phyloP scores from a whole-genome alignment of 37 sponge, comb jelly and placozoan genomes.

The Theonella swinhoei region DNA sequence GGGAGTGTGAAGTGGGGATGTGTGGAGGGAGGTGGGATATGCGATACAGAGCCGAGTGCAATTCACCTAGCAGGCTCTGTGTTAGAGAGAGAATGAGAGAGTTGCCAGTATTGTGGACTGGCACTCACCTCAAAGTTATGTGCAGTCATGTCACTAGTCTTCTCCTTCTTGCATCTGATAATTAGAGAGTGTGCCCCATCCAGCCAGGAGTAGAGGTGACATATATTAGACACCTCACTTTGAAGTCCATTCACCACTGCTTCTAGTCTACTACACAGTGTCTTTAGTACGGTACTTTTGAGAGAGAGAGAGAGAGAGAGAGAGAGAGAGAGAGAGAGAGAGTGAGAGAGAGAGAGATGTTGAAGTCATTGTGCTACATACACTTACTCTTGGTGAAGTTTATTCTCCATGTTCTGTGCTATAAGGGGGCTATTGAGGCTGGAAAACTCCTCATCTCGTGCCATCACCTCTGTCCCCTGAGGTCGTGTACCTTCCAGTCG shows the following conservation, averaged over 20 bases:
- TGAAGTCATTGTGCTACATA: neutral
- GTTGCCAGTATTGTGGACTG: neutral
- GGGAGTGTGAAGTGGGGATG: slow-evolving; percentile 16
- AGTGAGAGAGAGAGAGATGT: too few relatives aligned
- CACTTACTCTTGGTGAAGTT: slow-evolving; percentile 22
- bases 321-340: neutral
- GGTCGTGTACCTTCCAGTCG: neutral
- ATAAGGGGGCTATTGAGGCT: neutral
- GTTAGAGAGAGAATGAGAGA: neutral
- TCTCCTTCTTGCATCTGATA: slow-evolving; percentile 4
- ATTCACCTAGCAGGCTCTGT: neutral
- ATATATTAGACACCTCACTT: slow-evolving; percentile 6
- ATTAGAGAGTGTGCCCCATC: slow-evolving; percentile 19
- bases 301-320: neutral
- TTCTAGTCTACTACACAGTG: neutral
- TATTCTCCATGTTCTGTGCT: neutral
- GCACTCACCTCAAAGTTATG: slow-evolving; percentile 46
- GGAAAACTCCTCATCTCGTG: neutral
- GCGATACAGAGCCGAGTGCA: neutral
- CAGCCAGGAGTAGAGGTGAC: slow-evolving; percentile 35
- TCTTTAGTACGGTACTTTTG: slow-evolving; percentile 4
- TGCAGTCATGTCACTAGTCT: slow-evolving; percentile 19
- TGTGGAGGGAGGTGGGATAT: slow-evolving; percentile 23
- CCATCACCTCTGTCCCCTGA: neutral
- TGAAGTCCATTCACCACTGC: neutral